These are phyloP conservation scores for Gallinago solitaria DNA, from an alignment of 2,797 vertebrate species.

Conservation along the genomic window DNA sequence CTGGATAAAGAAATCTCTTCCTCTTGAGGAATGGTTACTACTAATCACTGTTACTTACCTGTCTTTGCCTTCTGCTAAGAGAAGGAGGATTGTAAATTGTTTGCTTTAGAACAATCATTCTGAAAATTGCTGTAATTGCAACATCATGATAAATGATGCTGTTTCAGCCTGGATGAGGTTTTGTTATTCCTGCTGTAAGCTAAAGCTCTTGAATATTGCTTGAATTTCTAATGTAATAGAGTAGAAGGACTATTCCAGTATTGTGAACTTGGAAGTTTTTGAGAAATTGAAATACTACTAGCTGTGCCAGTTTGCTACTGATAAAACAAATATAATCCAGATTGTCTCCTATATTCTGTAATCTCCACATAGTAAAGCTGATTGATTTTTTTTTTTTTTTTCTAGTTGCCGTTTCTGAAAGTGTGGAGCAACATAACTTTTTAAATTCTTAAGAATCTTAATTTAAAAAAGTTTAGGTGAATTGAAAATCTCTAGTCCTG, in stretches of 20 bases:
- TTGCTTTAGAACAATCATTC: not conserved
- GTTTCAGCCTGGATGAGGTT: not conserved
- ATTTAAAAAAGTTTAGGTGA: not conserved
- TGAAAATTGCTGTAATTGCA: not conserved
- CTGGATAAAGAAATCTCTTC: not conserved
- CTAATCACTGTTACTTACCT: not conserved
- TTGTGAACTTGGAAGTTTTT: not conserved
- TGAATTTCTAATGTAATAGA: not conserved
- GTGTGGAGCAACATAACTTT: not conserved
- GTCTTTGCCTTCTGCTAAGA: not conserved
- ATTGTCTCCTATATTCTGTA: not conserved
- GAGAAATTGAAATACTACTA: not conserved
- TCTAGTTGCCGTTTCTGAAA: not conserved
- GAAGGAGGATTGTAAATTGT: not conserved
- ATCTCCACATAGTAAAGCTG: not conserved
- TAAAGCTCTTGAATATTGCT: not conserved
- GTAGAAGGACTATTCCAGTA: not conserved
- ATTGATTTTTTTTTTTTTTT: accelerated
- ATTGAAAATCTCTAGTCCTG: not conserved
- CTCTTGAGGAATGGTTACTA: not conserved
- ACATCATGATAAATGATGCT: not conserved
- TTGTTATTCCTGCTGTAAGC: not conserved
- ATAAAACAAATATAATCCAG: not conserved
- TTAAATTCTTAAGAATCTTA: not conserved
- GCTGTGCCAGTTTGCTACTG: not conserved